These are phyloP conservation scores for Xylocampa areola DNA, from an alignment of 2,888 invertebrate species.

Conservation along the genomic window DNA sequence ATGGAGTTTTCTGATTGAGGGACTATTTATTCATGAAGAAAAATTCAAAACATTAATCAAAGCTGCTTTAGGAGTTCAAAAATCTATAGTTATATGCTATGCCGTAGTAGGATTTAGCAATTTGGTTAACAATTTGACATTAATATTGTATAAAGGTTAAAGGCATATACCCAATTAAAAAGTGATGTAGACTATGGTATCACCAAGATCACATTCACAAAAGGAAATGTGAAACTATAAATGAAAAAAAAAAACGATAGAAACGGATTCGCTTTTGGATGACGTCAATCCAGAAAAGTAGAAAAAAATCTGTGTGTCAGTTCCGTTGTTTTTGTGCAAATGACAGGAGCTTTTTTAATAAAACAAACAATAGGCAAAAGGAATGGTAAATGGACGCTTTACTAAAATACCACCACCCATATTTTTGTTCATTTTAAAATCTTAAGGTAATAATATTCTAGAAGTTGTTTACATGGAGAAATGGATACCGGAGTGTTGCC, in stretches of 20 bases:
- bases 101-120: too few species aligned
- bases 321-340: conserved; percentile 47
- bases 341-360: conserved; percentile 54
- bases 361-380: conserved; percentile 31
- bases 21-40: not conserved
- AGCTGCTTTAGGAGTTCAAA: too few species aligned
- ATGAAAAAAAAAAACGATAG: conserved; percentile 14
- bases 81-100: too few species aligned
- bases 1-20: not conserved
- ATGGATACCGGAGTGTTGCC: conserved; percentile 9
- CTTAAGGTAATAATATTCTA: conserved; percentile 9
- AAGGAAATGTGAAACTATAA: not conserved
- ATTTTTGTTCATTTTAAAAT: not conserved
- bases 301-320: conserved; percentile 49
- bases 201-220: too few species aligned
- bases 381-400: conserved; percentile 16
- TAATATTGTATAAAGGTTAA: too few species aligned
- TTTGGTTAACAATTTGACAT: too few species aligned
- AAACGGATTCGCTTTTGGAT: conserved; percentile 27
- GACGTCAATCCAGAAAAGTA: conserved; percentile 53
- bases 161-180: too few species aligned
- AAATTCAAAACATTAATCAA: too few species aligned
- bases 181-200: too few species aligned
- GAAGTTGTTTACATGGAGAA: conserved; percentile 11
- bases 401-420: conserved; percentile 6